A percentile compares a stretch with the other conserved stretches of the same genome.
phyloP scores from a whole-genome alignment of 2,113 vertebrate genomes.

The Larimichthys crocea region DNA sequence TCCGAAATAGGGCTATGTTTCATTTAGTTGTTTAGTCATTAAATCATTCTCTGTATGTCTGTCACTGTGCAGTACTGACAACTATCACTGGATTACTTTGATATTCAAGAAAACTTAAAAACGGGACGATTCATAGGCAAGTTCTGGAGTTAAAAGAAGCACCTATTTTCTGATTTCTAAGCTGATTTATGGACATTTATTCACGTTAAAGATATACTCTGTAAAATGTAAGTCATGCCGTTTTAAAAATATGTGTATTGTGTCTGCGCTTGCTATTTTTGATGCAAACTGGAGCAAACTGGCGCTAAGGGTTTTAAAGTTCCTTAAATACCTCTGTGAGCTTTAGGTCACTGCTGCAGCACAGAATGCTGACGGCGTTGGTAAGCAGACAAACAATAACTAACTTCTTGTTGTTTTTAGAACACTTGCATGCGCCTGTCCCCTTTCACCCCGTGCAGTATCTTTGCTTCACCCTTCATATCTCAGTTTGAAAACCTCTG shows the following conservation, averaged over 20 bases:
- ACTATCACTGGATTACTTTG: neutral
- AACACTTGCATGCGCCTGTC: neutral
- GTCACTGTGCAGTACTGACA: too few relatives aligned
- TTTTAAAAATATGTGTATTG: neutral
- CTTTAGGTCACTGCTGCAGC: neutral
- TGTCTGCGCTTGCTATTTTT: neutral
- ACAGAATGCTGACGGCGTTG: neutral
- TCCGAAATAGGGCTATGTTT: neutral
- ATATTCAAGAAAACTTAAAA: neutral
- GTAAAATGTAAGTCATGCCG: neutral
- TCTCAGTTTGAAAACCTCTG: neutral
- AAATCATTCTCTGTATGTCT: too few relatives aligned
- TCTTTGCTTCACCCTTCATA: neutral
- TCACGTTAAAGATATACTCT: neutral
- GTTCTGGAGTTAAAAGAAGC: neutral
- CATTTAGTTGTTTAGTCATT: too few relatives aligned
- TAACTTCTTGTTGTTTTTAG: neutral
- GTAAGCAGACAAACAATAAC: neutral
- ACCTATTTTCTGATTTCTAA: too few relatives aligned
- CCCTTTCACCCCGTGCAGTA: neutral
- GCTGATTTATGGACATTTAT: too few relatives aligned
- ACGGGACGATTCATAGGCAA: neutral
- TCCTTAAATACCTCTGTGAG: neutral
- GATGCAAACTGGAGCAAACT: neutral
- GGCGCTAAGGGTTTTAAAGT: neutral